These are phyloP conservation scores for Micoletzkya japonica DNA, from an alignment of 2,888 invertebrate genomes.

Conservation along the genomic window DNA sequence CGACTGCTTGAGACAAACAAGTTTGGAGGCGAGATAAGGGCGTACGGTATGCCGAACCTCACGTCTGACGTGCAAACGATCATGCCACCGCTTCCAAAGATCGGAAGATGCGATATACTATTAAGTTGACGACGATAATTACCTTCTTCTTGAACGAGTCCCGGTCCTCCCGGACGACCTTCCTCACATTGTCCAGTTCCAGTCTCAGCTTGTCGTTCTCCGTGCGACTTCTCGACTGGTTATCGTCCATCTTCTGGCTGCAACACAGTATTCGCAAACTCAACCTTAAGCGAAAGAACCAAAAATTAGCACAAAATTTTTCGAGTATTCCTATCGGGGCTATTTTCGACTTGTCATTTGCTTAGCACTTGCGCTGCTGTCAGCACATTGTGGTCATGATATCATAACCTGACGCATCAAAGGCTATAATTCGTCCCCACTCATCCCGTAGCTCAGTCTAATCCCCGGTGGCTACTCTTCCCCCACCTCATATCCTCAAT, in stretches of 20 bases:
- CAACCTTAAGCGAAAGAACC: too few relatives aligned
- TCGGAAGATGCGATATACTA: neutral
- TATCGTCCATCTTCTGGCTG: conserved; percentile 15
- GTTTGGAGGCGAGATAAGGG: neutral
- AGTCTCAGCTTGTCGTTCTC: neutral
- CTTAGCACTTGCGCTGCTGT: too few relatives aligned
- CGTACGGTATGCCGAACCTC: too few relatives aligned
- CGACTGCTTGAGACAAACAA: neutral
- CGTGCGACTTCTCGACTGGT: neutral
- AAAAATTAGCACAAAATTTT: too few relatives aligned
- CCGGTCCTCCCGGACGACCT: conserved; percentile 1
- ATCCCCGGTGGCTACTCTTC: neutral
- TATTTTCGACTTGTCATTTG: too few relatives aligned
- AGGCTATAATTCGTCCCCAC: too few relatives aligned
- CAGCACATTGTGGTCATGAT: too few relatives aligned
- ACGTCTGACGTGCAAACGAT: neutral
- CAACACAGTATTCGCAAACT: too few relatives aligned
- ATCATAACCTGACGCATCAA: too few relatives aligned
- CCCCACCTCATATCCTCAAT: conserved; percentile 28
- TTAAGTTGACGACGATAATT: neutral
- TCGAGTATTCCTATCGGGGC: too few relatives aligned
- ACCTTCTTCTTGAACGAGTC: conserved; percentile 24
- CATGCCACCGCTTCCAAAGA: too few relatives aligned
- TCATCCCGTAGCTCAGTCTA: neutral
- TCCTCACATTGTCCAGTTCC: conserved; percentile 2